Conservation (phyloP, 2,113 vertebrate species). For the Callorhinus ursinus region DNA sequence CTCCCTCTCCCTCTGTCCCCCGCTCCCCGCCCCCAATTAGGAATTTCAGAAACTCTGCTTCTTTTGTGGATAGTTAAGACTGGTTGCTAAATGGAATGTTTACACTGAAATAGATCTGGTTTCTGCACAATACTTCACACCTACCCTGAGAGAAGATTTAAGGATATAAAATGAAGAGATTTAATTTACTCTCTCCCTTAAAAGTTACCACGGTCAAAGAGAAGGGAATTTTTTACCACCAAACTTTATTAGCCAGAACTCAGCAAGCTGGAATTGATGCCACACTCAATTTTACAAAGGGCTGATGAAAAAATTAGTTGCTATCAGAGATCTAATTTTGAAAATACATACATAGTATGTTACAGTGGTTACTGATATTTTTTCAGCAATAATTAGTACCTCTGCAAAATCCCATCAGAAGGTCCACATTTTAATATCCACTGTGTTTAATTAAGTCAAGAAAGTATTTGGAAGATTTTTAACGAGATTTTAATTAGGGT, state of each 20-base stretch:
- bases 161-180: not conserved
- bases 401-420: not conserved
- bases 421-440: not conserved
- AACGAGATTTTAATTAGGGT: not conserved
- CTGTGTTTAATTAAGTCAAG: not conserved
- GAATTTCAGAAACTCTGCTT: not conserved
- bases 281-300: not conserved
- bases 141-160: not conserved
- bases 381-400: not conserved
- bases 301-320: not conserved
- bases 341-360: not conserved
- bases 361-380: constrained; percentile 9
- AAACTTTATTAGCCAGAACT: constrained; percentile 1
- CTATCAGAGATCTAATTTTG: not conserved
- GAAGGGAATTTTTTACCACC: not conserved
- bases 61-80: not conserved
- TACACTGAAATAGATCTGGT: not conserved
- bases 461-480: not conserved
- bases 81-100: constrained; percentile 4
- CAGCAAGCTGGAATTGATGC: not conserved
- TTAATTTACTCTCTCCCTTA: not conserved
- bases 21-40: not conserved
- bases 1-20: not conserved
- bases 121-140: not conserved
- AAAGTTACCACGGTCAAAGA: not conserved